Evolutionary conservation across 1,140 invertebrate genomes (phyloP).

Genomic region (Episyrphus balteatus): DNA sequence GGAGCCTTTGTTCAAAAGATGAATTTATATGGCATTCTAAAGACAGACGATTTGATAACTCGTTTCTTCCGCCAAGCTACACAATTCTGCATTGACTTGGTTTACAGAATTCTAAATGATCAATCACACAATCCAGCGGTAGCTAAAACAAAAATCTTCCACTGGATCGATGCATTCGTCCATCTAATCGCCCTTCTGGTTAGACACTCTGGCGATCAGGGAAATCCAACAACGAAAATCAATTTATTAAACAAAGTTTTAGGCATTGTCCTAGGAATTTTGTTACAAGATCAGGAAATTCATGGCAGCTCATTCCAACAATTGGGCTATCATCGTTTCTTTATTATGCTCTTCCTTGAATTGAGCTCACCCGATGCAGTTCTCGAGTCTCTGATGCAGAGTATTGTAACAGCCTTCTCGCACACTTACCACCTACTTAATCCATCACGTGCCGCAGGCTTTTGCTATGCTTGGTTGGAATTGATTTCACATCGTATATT

Average conservation of each 20-base stretch:
- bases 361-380: slow-evolving; percentile 87
- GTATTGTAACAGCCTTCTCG: slow-evolving; percentile 72
- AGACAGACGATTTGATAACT: slow-evolving; percentile 94
- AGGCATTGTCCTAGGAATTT: slow-evolving; percentile 88
- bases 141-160: slow-evolving; percentile 83
- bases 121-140: slow-evolving; percentile 45
- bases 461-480: slow-evolving; percentile 97
- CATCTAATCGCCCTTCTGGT: slow-evolving; percentile 88
- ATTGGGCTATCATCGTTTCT: slow-evolving; percentile 92
- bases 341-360: slow-evolving; percentile 95
- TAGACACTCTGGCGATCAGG: slow-evolving; percentile 85
- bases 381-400: slow-evolving; percentile 43
- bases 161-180: slow-evolving; percentile 91
- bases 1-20: slow-evolving; percentile 89
- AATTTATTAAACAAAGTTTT: slow-evolving; percentile 94
- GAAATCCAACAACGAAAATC: slow-evolving; percentile 86
- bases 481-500: slow-evolving; percentile 93
- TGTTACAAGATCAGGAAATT: slow-evolving; percentile 91
- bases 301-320: slow-evolving; percentile 85
- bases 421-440: slow-evolving; percentile 85
- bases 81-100: slow-evolving; percentile 92
- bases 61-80: slow-evolving; percentile 94
- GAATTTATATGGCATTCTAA: slow-evolving; percentile 92
- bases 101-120: slow-evolving; percentile 64
- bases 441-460: slow-evolving; percentile 92